A percentile compares a stretch with the other conserved stretches of the same genome.
Evolutionary conservation across 2,113 vertebrate genomes (phyloP).

Genomic region (Apteryx owenii): DNA sequence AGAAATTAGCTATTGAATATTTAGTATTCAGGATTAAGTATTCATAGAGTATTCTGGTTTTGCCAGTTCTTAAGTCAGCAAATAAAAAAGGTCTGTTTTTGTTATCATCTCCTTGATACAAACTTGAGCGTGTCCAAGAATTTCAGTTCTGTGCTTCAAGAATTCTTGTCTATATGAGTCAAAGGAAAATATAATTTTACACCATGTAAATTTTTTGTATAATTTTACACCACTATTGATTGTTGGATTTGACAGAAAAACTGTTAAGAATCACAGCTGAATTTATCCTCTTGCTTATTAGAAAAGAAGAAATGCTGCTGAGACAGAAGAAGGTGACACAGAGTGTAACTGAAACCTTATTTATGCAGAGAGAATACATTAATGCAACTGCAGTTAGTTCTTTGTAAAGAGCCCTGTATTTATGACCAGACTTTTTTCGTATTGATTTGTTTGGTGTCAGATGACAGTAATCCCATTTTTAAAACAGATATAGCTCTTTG

Average conservation of each 20-base stretch:
- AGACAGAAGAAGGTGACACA: not conserved
- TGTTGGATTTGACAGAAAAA: not conserved
- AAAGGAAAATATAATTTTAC: not conserved
- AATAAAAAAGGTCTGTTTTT: not conserved
- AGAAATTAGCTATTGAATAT: not conserved
- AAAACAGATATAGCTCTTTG: not conserved
- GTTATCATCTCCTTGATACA: not conserved
- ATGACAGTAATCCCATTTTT: not conserved
- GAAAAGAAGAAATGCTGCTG: not conserved
- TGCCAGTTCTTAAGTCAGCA: not conserved
- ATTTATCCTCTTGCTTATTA: not conserved
- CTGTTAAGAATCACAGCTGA: not conserved
- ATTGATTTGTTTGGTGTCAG: not conserved
- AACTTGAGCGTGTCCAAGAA: not conserved
- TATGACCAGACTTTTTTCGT: not conserved
- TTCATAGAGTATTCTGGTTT: not conserved
- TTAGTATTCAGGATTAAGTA: not conserved
- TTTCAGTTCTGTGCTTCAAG: not conserved
- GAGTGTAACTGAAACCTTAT: not conserved
- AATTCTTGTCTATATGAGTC: not conserved
- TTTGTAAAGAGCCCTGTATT: not conserved
- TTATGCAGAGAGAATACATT: not conserved
- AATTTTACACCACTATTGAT: not conserved
- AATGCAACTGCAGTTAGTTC: not conserved
- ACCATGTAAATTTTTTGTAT: not conserved